Conservation (phyloP, 2,888 invertebrate species). For the Cistogaster globosa region DNA sequence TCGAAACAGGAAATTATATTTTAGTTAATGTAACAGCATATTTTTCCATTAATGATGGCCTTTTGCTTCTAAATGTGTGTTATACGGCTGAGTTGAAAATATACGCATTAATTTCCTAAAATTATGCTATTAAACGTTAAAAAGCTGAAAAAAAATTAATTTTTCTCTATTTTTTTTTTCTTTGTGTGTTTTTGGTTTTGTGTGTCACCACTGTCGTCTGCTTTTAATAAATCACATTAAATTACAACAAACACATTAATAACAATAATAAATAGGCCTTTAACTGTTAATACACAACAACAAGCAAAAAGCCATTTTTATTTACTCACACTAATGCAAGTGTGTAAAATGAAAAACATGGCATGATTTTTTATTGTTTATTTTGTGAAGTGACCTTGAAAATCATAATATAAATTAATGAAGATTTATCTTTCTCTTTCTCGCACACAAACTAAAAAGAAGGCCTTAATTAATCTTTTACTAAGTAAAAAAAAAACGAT, state of each 20-base stretch:
- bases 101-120: too few relatives aligned
- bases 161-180: constrained; percentile 11
- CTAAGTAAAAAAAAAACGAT: not conserved
- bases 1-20: too few relatives aligned
- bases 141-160: not conserved
- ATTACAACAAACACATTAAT: constrained; percentile 37
- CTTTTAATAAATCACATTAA: constrained; percentile 63
- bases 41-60: too few relatives aligned
- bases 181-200: constrained; percentile 37
- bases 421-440: not conserved
- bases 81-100: too few relatives aligned
- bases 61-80: too few relatives aligned
- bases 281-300: constrained; percentile 18
- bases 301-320: constrained; percentile 5
- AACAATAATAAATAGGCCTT: constrained; percentile 28
- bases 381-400: constrained; percentile 58
- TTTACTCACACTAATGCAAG: constrained; percentile 40
- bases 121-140: not conserved
- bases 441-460: not conserved
- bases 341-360: constrained; percentile 8
- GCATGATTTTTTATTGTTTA: constrained; percentile 2
- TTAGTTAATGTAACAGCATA: too few relatives aligned
- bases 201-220: constrained; percentile 69
- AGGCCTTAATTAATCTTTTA: constrained; percentile 26
- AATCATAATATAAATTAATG: constrained; percentile 52